phyloP scores from a whole-genome alignment of 2,888 invertebrate species.

The Leptopilina myrica region DNA sequence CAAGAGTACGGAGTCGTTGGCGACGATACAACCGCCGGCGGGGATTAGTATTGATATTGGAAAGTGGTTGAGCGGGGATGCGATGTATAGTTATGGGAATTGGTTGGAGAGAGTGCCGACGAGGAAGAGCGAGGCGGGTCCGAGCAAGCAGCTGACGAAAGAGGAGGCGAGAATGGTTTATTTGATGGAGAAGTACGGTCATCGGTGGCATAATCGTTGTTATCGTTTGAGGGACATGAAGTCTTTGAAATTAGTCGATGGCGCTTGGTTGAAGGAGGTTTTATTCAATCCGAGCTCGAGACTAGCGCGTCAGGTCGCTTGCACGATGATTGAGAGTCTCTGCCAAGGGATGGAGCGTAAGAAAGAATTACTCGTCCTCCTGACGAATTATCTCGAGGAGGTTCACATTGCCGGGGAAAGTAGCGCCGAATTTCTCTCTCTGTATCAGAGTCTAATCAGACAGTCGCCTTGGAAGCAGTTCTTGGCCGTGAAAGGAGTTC shows the following conservation, averaged over 20 bases:
- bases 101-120: conserved; percentile 84
- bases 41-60: conserved; percentile 84
- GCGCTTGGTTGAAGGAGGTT: conserved; percentile 93
- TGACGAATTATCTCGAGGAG: conserved; percentile 92
- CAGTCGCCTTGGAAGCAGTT: conserved; percentile 96
- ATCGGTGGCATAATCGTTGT: conserved; percentile 80
- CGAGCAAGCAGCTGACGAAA: conserved; percentile 67
- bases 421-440: conserved; percentile 91
- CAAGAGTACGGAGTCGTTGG: conserved; percentile 78
- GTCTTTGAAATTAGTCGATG: conserved; percentile 81
- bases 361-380: conserved; percentile 87
- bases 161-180: conserved; percentile 78
- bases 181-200: conserved; percentile 86
- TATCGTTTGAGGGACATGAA: conserved; percentile 78
- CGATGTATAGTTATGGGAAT: conserved; percentile 83
- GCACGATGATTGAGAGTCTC: conserved; percentile 91
- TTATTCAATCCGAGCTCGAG: conserved; percentile 95
- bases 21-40: conserved; percentile 79
- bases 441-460: conserved; percentile 91
- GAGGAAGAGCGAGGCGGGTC: conserved; percentile 69
- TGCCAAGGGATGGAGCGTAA: conserved; percentile 84
- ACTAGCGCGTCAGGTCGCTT: conserved; percentile 91
- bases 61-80: conserved; percentile 86
- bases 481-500: conserved; percentile 90
- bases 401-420: conserved; percentile 93